phyloP scores from a whole-genome alignment of 2,113 vertebrate species.

The Mastomys natalensis region DNA sequence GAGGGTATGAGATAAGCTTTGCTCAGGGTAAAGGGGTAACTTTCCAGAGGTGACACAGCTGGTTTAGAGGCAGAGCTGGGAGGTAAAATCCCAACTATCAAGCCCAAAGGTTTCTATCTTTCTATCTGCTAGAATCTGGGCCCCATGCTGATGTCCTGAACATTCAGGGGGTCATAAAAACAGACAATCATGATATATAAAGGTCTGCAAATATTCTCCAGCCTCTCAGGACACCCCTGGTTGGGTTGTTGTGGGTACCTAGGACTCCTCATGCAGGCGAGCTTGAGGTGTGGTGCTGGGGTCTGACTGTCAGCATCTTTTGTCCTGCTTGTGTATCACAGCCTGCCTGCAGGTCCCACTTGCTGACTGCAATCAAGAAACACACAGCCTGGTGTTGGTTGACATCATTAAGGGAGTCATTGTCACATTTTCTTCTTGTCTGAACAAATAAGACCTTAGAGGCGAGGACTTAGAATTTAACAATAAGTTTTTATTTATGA shows the following conservation, averaged over 20 bases:
- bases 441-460: background rate
- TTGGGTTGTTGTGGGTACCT: background rate
- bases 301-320: background rate
- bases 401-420: constrained; percentile 36
- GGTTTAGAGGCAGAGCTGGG: background rate
- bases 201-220: background rate
- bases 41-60: background rate
- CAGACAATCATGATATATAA: background rate
- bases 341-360: background rate
- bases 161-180: background rate
- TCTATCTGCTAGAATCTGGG: background rate
- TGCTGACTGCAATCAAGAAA: background rate
- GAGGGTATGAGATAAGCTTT: background rate
- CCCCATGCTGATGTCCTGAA: background rate
- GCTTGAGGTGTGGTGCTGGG: background rate
- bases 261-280: too few species aligned
- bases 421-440: constrained; percentile 29
- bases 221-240: background rate
- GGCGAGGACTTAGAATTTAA: background rate
- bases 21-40: background rate
- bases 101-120: background rate
- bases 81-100: background rate
- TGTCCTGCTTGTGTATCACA: background rate
- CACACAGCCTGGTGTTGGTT: background rate
- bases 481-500: background rate